These are phyloP conservation scores for Melanotaenia boesemani DNA, from an alignment of 2,797 vertebrate genomes.

Conservation along the genomic window DNA sequence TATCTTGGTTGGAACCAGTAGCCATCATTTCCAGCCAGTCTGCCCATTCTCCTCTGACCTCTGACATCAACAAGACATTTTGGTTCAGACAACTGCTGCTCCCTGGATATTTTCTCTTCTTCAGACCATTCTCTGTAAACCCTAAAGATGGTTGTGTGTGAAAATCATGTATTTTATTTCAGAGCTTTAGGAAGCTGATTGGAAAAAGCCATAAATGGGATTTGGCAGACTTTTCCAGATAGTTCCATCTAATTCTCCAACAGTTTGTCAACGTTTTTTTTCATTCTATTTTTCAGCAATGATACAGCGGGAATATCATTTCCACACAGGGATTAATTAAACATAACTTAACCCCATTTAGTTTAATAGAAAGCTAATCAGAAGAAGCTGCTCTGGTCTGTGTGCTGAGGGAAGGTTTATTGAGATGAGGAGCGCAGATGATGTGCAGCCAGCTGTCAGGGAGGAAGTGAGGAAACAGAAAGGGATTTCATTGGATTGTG, in stretches of 20 bases:
- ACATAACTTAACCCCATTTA: background rate
- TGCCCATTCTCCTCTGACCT: background rate
- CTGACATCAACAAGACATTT: background rate
- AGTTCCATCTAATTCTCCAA: too few species aligned
- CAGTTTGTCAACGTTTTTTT: background rate
- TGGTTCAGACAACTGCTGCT: background rate
- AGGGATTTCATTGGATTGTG: slow-evolving; percentile 10
- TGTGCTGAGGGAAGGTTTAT: slow-evolving; percentile 22
- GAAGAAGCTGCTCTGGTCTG: background rate
- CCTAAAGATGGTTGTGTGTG: background rate
- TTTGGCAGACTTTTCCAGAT: too few species aligned
- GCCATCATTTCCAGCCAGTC: background rate
- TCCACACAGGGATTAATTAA: background rate
- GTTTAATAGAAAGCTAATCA: slow-evolving; percentile 12
- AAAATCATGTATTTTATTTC: too few species aligned
- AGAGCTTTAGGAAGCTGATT: too few species aligned
- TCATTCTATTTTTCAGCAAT: background rate
- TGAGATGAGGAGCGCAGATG: slow-evolving; percentile 33
- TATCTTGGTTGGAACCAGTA: too few species aligned
- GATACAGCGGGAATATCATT: background rate
- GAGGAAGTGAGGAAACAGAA: slow-evolving; percentile 35
- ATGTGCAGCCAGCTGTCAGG: slow-evolving; percentile 36
- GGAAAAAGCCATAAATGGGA: too few species aligned
- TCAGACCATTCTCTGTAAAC: background rate
- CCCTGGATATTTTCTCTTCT: background rate